Base-by-base conservation (phyloP, 2,888 invertebrate genomes). In the Coenonympha glycerion region DNA sequence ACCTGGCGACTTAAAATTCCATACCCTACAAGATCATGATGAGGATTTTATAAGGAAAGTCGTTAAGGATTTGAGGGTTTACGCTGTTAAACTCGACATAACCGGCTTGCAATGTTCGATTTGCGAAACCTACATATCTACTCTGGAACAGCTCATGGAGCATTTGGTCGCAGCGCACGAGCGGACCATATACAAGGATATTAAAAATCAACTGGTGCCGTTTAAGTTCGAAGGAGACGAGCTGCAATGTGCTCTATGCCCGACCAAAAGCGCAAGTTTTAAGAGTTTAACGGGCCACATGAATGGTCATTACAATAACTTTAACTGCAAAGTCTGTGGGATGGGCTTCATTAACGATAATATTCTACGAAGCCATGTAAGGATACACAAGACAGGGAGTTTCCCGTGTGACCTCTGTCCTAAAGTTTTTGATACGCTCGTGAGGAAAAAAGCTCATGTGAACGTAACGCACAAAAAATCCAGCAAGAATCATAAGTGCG, bases 41-140 rank as follows among this genome's bases (percentile, higher is more conserved):
- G 49, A 50, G 4, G 53, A 52, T 51, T 9, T 56, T 48, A 31
- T 56, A 58, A 6, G 49, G 52, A 2, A 59, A 58, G 26, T 57
- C 11, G 46, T 51, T 2, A 57, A 53, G 40, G 54, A 59, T 41
- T 6, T 64, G 56, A 52, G 55, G n/a, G 53, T 59, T 33, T 76
- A 74, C 36, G 71, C 76, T 0, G 75, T 80, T 0, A 76, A 77
- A 49, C 56, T 83, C 2, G 83, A 83, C 24, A 73, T 82, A 1
- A 78, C 79, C 0, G 52, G 52, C 6, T 53, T 83, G 5, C 63
- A 64, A 24, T 83, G 82, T 49, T 67, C 63, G 1, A 50, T 76
- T 16, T 83, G 83, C 69, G 0, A 47, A 52, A 1, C 46, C 55
- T 18, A 56, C 79, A 0, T 58, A 65, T 50, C 63, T 1, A 63